Evolutionary conservation across 1,140 invertebrate species (phyloP), one percentile per base, ranked within the genome.

Genomic region (Atopsyche davidsoni): DNA sequence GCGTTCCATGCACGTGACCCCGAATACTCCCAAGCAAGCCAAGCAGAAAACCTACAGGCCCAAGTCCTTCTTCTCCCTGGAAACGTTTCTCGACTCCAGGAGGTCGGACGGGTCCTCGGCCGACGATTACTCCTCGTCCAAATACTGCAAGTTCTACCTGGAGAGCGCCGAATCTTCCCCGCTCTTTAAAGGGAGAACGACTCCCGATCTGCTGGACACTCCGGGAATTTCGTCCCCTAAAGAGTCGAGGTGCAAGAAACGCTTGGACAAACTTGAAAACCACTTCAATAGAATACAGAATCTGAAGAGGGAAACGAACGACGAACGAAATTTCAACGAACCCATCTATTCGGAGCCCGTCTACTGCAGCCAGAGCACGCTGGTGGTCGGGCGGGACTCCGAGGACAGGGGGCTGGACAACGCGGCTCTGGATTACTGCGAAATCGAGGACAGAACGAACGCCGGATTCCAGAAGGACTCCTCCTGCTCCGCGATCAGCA

Each of bases 111-210:
- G 66, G 3, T 73, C 72, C 39, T 73, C 72, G 0, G 65, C 68
- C 32, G 72, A 75, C 46, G 72, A 75, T 56, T 73, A 69, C 44
- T 70, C 66, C 39, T 73, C 72, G 11, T 75, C 72, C 1, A 75
- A 73, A 61, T 75, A 75, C 47, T 71, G 72, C 39, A 64, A 70
- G 22, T 73, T 75, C 34, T 69, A 75, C 44, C 48, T 73, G 22
- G 72, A 75, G 57, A 70, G 69, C 46, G 72, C 72, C 45, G 70
- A 73, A 32, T 73, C 70, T 17, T 75, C 72, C 3, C 72, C 72
- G 9, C 38, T 75, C 2, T 71, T 74, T 44, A 64, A 44, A 23
- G 61, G 57, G 53, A 64, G 23, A 60, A 68, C 19, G 23, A 72
- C 70, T 1, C 70, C 70, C 18, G 70, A 74, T 57, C 56, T 74